Evolutionary conservation across 2,797 vertebrate genomes (phyloP), one percentile per base, ranked within the genome.

Genomic region (Lycodopsis pacificus): DNA sequence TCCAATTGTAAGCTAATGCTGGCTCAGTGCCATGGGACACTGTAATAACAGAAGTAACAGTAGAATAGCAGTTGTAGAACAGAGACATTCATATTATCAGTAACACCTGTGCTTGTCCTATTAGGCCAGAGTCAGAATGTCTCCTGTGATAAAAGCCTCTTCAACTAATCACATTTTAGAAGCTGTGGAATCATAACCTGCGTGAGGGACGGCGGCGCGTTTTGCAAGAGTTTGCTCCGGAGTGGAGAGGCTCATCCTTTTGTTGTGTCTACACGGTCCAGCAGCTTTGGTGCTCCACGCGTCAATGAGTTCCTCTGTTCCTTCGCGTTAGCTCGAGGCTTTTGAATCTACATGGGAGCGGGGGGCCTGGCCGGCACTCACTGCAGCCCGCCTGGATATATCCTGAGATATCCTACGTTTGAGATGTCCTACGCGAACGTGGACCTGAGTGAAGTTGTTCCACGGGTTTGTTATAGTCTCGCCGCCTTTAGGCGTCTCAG

Each of bases 261-360:
- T 81, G 73, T 84, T 78, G 83, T 65, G 51, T 75, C 77, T 83
- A 56, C 56, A 76, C 56, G 59, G 72, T 63, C 84, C 71, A 79
- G 71, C 80, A 25, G 76, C 71, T 86, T 62, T n/a, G 42, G 14
- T 30, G 64, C 66, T 30, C 57, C 73, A 46, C 71, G 80, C 80
- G 71, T 85, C 79, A 75, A 61, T 80, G 77, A 79, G 62, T 71
- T 86, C 44, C 74, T 83, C 76, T 88, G 72, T 84, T 76, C 34
- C 68, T 76, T 78, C 19, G 4, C 46, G 72, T 77, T 78, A 62
- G 69, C 70, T 58, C 2, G 0, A 79, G 83, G 80, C 69, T 62
- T 75, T 83, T 71, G 59, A 64, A 76, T 81, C 63, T 69, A 36
- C 65, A 58, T 57, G 70, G 57, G 82, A 75, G 57, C 34, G 38